Percentiles rank a stretch among this genome's conserved stretches.
phyloP scores from a whole-genome alignment of 1,140 invertebrate genomes.

The Cotesia vestalis region DNA sequence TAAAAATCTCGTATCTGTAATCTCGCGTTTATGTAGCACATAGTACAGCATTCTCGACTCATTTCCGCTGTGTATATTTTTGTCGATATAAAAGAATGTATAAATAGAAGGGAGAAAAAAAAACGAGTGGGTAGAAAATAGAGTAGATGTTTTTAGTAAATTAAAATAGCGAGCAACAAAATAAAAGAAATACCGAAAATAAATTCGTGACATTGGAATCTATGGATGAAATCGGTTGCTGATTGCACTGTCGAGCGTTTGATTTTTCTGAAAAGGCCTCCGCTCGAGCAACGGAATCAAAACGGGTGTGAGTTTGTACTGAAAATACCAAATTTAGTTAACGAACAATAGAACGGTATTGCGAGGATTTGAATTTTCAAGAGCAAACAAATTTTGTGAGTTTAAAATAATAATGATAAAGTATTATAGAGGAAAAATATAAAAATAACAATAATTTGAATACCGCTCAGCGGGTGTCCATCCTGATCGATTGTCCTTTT shows the following conservation, averaged over 20 bases:
- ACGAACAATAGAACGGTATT: conserved; percentile 15
- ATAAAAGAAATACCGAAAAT: conserved; percentile 1
- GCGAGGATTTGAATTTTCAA: not conserved
- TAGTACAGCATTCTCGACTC: no score
- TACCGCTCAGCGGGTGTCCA: conserved; percentile 19
- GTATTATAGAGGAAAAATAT: not conserved
- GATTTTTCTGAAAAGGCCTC: not conserved
- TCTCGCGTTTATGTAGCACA: no score
- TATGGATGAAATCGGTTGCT: conserved; percentile 1
- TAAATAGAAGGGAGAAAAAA: no score
- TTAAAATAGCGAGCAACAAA: conserved; percentile 3
- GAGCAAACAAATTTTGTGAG: conserved; percentile 18
- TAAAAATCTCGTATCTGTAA: no score
- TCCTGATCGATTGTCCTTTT: conserved; percentile 28
- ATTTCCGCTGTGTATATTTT: no score
- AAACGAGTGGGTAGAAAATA: not conserved
- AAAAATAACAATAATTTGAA: conserved; percentile 8
- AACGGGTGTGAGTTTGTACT: not conserved
- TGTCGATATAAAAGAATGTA: no score
- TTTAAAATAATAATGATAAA: not conserved
- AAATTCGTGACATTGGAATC: conserved; percentile 18
- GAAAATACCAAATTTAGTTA: conserved; percentile 22
- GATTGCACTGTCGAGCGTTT: conserved; percentile 9
- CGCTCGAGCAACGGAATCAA: not conserved
- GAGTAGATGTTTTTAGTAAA: not conserved